A percentile compares a stretch with the other conserved stretches of the same genome.
These are phyloP conservation scores for Eupithecia exiguata DNA, from an alignment of 2,888 invertebrate genomes.

Conservation along the genomic window DNA sequence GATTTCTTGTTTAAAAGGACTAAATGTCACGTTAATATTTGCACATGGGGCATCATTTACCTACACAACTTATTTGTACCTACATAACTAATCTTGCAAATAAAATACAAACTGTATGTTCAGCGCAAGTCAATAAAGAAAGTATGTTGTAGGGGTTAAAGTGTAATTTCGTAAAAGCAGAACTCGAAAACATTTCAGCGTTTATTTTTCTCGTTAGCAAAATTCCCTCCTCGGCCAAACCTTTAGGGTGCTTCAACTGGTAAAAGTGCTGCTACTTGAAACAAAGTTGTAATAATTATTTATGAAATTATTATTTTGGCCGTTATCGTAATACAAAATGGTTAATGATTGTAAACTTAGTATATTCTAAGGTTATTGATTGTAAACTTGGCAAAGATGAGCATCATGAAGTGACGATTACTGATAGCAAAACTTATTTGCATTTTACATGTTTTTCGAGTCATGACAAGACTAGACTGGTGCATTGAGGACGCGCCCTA, in stretches of 20 bases:
- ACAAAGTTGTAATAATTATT: not conserved
- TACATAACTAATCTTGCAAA: not conserved
- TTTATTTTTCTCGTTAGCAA: constrained; percentile 28
- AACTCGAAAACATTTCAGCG: not conserved
- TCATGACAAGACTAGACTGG: not conserved
- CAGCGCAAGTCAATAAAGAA: not conserved
- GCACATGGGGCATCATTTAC: not conserved
- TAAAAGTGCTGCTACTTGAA: constrained; percentile 1
- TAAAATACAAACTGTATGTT: not conserved
- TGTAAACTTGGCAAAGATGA: not conserved
- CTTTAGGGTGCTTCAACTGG: not conserved
- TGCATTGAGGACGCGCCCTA: not conserved
- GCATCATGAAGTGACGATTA: not conserved
- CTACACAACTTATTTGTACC: not conserved
- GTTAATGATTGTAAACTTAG: not conserved
- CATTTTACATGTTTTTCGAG: too few relatives aligned
- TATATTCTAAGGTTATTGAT: not conserved
- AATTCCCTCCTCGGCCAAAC: constrained; percentile 6
- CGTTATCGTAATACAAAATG: not conserved
- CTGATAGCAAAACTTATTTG: too few relatives aligned
- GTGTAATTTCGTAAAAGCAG: constrained; percentile 1
- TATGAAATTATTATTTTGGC: not conserved
- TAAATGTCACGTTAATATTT: not conserved
- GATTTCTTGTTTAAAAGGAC: too few relatives aligned
- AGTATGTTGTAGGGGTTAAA: constrained; percentile 7